Evolutionary conservation across 2,797 vertebrate genomes (phyloP).

Genomic region (Emys orbicularis): DNA sequence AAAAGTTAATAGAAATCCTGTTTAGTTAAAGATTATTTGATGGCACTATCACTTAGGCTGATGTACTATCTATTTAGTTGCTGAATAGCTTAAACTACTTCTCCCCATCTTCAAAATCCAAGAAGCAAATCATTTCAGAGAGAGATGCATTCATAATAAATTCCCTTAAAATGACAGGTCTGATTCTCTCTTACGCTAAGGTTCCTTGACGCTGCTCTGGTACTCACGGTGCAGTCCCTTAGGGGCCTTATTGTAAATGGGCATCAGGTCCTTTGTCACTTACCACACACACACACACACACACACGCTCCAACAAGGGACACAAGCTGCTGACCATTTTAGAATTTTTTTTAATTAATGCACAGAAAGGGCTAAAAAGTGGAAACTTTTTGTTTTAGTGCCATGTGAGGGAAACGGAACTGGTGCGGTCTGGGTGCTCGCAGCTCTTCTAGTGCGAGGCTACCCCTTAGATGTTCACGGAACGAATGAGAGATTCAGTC

Average conservation of each 20-base stretch:
- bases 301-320: constrained; percentile 65
- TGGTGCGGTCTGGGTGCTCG: background rate
- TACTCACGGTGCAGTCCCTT: background rate
- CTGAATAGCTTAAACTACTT: constrained; percentile 49
- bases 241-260: constrained; percentile 13
- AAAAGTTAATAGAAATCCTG: background rate
- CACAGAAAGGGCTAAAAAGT: constrained; percentile 80
- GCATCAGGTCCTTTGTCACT: constrained; percentile 22
- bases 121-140: background rate
- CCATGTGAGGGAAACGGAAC: constrained; percentile 47
- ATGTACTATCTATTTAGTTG: constrained; percentile 66
- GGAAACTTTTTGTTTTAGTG: constrained; percentile 60
- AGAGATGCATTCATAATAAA: constrained; percentile 12
- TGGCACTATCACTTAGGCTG: constrained; percentile 17
- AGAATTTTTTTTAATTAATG: constrained; percentile 55
- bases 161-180: background rate
- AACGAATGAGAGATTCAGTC: constrained; percentile 42
- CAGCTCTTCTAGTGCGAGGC: constrained; percentile 34
- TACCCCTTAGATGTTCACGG: constrained; percentile 39
- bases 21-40: constrained; percentile 6
- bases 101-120: background rate
- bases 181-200: background rate
- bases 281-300: constrained; percentile 34
- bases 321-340: constrained; percentile 42
- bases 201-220: background rate